These are phyloP conservation scores for Drosophila sordidula DNA, from an alignment of 2,888 invertebrate species.

Conservation along the genomic window DNA sequence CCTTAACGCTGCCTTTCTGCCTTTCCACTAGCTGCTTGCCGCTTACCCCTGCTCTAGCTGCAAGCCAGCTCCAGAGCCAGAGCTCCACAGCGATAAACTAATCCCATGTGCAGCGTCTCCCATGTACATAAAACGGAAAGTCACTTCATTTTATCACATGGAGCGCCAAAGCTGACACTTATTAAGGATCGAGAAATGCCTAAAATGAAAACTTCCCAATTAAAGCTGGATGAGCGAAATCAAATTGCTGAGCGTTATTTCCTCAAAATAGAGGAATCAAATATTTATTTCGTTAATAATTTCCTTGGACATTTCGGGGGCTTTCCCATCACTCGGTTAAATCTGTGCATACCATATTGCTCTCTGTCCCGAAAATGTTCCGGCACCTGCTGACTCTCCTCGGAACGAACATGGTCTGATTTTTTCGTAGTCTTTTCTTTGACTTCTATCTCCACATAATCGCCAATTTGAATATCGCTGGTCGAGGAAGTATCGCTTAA, in stretches of 20 bases:
- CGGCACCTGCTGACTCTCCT: not conserved
- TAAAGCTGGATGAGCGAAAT: constrained; percentile 15
- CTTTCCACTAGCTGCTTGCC: constrained; percentile 2
- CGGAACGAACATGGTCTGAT: no score
- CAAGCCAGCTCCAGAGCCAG: constrained; percentile 10
- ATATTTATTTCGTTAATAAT: not conserved
- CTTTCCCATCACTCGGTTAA: not conserved
- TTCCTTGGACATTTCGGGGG: not conserved
- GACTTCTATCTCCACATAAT: no score
- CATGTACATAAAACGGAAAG: constrained; percentile 56
- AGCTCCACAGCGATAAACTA: constrained; percentile 36
- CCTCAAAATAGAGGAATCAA: not conserved
- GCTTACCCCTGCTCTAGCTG: constrained; percentile 6
- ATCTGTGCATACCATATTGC: no score
- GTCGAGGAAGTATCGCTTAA: not conserved
- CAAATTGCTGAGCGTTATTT: constrained; percentile 1
- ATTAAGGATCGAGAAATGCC: constrained; percentile 17
- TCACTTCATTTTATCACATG: constrained; percentile 71
- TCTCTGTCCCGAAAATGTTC: not conserved
- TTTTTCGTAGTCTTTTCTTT: no score
- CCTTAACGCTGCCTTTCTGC: constrained; percentile 38
- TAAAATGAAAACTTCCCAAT: constrained; percentile 2
- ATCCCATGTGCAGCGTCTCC: constrained; percentile 58
- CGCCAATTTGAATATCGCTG: no score
- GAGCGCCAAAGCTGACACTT: constrained; percentile 49